Base-by-base conservation (phyloP, 2,888 invertebrate species). In the Mylabris sibirica region DNA sequence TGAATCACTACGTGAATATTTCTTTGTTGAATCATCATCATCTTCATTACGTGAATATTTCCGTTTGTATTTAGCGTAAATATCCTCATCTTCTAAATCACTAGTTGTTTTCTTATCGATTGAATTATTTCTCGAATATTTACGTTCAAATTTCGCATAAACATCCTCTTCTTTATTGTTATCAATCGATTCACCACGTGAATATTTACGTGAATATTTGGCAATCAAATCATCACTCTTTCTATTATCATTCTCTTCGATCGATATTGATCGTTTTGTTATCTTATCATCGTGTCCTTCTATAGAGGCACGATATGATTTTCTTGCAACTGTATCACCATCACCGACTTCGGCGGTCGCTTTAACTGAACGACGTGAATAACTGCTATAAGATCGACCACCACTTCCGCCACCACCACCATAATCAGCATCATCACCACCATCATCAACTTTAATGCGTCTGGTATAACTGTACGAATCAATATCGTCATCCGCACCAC, bases 111-210 rank as follows among this genome's bases (percentile, higher is more conserved):
- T 66, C 22, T 62, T 68, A 38, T 74, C 72, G 20, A 67, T 38
- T 8, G 74, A 74, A 57, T 78, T 78, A 14, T 77, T 77, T 70
- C 80, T 75, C 0, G 80, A 77, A 69, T 81, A 82, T 63, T 80
- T 80, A 60, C 77, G 76, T 11, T 79, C 76, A 66, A 78, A 81
- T 69, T 81, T 81, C 1, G 78, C 78, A 60, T 81, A 80, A 59
- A 79, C 75, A 69, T 81, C 79, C 71, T 80, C 81, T 64, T 81
- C 80, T 60, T 78, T 80, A 76, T 78, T 72, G 63, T 72, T 68
- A 38, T 74, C 72, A 6, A 63, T 41, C 12, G 75, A 73, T 22
- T 75, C 72, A 53, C 65, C 70, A 57, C 73, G 69, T 22, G 74
- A 72, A 65, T 80, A 79, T 63, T 77, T 79, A 0, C 63, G 68